These are phyloP conservation scores for Saturnia pavonia DNA, from an alignment of 2,888 invertebrate genomes.

Conservation along the genomic window DNA sequence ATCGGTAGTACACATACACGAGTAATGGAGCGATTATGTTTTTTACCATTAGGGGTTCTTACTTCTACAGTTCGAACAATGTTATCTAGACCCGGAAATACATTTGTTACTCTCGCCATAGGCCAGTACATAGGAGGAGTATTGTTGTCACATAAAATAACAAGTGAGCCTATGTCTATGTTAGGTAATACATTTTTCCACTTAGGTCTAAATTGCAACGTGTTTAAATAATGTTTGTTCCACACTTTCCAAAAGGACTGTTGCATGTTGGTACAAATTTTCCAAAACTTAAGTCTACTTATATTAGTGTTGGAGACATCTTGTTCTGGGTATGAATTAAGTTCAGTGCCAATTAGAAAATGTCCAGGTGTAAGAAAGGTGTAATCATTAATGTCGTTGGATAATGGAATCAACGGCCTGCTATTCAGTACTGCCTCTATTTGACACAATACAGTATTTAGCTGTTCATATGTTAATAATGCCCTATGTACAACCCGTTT, in stretches of 20 bases:
- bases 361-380: constrained; percentile 25
- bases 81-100: constrained; percentile 2
- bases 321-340: constrained; percentile 21
- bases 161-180: constrained; percentile 16
- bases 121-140: constrained; percentile 14
- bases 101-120: constrained; percentile 3
- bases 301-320: constrained; percentile 10
- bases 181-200: constrained; percentile 20
- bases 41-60: constrained; percentile 21
- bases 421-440: constrained; percentile 26
- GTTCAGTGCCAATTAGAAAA: constrained; percentile 23
- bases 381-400: constrained; percentile 20
- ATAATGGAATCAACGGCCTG: constrained; percentile 23
- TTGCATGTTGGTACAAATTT: constrained; percentile 19
- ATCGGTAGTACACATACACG: not conserved
- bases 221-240: constrained; percentile 20
- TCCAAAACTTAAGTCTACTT: constrained; percentile 17
- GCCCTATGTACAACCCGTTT: constrained; percentile 20
- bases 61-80: constrained; percentile 20
- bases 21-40: constrained; percentile 14
- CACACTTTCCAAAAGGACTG: constrained; percentile 23
- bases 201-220: constrained; percentile 19
- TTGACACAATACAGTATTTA: constrained; percentile 23
- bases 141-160: constrained; percentile 16
- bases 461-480: constrained; percentile 25